These are phyloP conservation scores for Malaclemys terrapin DNA, from an alignment of 2,113 vertebrate species.

Conservation along the genomic window DNA sequence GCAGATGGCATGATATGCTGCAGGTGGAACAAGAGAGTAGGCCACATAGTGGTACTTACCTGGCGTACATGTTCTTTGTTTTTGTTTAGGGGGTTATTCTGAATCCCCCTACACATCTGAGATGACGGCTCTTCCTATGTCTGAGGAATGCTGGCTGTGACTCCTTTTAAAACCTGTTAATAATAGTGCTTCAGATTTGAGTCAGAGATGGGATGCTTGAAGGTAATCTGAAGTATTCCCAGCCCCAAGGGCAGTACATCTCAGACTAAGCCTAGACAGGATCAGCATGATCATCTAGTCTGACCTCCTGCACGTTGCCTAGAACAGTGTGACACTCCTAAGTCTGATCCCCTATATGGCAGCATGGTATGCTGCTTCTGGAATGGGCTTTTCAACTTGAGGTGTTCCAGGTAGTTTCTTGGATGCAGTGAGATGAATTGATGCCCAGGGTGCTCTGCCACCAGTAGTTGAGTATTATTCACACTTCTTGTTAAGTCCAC, in stretches of 20 bases:
- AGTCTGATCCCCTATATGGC: constrained; percentile 21
- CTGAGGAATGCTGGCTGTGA: not conserved
- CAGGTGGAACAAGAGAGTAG: not conserved
- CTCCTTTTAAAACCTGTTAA: not conserved
- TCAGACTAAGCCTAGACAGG: not conserved
- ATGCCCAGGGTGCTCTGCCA: not conserved
- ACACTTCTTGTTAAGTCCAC: not conserved
- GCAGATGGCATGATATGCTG: not conserved
- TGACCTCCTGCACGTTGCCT: not conserved
- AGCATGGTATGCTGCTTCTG: not conserved
- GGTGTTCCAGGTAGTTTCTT: constrained; percentile 1
- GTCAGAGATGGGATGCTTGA: not conserved
- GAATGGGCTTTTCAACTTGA: not conserved
- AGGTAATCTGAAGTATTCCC: not conserved
- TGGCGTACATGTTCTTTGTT: not conserved
- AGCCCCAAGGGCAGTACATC: not conserved
- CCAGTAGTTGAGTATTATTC: not conserved
- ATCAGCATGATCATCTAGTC: not conserved
- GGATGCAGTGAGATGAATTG: not conserved
- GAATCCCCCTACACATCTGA: not conserved
- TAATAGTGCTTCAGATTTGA: not conserved
- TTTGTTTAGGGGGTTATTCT: not conserved
- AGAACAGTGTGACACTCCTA: not conserved
- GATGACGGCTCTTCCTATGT: not conserved
- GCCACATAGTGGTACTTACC: not conserved